Percentiles rank a stretch among this genome's conserved stretches.
phyloP scores from a whole-genome alignment of 1,140 invertebrate genomes.

The Ylistrum balloti region DNA sequence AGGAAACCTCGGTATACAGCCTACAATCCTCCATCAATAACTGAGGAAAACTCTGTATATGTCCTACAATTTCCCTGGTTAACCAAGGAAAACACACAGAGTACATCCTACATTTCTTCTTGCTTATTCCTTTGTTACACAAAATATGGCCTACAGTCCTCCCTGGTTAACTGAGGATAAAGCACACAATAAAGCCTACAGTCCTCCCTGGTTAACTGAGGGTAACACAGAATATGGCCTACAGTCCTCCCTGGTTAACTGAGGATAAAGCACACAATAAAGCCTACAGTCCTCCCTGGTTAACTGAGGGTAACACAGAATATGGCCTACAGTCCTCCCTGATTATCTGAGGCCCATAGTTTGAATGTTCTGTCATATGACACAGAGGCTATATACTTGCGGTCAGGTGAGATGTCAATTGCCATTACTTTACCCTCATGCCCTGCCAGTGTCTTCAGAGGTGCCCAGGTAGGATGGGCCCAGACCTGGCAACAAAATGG shows the following conservation, averaged over 20 bases:
- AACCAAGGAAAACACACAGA: too few species aligned
- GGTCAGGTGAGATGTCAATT: conserved; percentile 91
- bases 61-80: too few species aligned
- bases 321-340: conserved; percentile 66
- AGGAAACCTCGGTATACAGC: too few species aligned
- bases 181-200: conserved; percentile 91
- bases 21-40: too few species aligned
- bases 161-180: conserved; percentile 85
- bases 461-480: conserved; percentile 98
- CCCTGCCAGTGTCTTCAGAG: conserved; percentile 95
- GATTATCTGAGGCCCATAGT: conserved; percentile 92
- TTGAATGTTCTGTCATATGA: conserved; percentile 99
- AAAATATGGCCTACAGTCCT: conserved; percentile 62
- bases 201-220: conserved; percentile 84
- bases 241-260: conserved; percentile 81
- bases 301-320: conserved; percentile 94
- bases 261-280: conserved; percentile 97
- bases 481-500: conserved; percentile 86
- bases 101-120: too few species aligned
- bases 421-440: conserved; percentile 98
- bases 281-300: conserved; percentile 67
- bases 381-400: conserved; percentile 94
- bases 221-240: conserved; percentile 91
- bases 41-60: too few species aligned
- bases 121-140: too few species aligned